Evolutionary conservation across 2,797 vertebrate genomes (phyloP), one percentile per base, ranked within the genome.

Genomic region (Catharus ustulatus): DNA sequence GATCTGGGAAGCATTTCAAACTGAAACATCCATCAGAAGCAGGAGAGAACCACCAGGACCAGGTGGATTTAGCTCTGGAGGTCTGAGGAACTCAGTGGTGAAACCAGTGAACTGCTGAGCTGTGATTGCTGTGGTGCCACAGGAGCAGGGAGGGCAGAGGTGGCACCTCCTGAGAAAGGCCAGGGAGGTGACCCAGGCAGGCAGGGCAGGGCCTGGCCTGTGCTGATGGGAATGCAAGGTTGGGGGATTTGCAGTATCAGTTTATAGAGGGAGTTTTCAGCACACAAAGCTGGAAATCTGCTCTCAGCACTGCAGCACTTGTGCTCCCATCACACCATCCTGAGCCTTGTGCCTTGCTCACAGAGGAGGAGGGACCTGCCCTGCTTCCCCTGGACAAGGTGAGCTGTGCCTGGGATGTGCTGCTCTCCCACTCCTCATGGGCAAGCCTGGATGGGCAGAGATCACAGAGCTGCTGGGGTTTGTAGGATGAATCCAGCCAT

Each of bases 1-100:
- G 74, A n/a, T 66, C 81, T 94, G 86, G 69, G 89, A 84, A 82
- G 23, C 48, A 20, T 93, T 92, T 95, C 86, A 73, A 90, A 54
- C 63, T 14, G 43, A 84, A 72, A 23, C 74, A 76, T 95, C 81
- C 32, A 42, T 92, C 75, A 92, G 43, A 18, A 82, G 15, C 46
- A 43, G 55, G 22, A 94, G 62, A 5, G 13, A 74, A 18, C 22
- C 90, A 24, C 40, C 62, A 78, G 55, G 38, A 63, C 18, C 80
- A 79, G 59, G 90, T 73, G 71, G 74, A 34, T 77, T 80, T 69
- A 17, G 13, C 45, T 62, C 1, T 0, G 61, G 84, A 78, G 81
- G 40, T 71, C 29, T 52, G 48, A 90, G 63, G 63, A 89, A 9
- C 20, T 4, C 34, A 2, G 61, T 4, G 30, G 40, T n/a, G 76